phyloP scores from a whole-genome alignment of 1,140 invertebrate genomes.

The Zaprionus inermis region DNA sequence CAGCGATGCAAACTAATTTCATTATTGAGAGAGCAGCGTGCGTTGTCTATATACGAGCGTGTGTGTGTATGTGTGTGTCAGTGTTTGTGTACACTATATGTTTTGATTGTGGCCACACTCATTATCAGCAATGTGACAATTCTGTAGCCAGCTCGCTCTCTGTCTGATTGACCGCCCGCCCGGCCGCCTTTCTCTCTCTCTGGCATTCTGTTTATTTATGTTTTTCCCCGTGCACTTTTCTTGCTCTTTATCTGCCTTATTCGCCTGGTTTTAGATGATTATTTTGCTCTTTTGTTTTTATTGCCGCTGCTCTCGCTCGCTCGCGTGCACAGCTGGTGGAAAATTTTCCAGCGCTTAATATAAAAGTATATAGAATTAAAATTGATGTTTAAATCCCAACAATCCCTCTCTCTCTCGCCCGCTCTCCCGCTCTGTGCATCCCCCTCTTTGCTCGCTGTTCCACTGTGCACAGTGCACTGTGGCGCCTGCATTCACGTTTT shows the following conservation, averaged over 20 bases:
- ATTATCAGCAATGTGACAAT: slow-evolving; percentile 55
- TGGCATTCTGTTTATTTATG: slow-evolving; percentile 62
- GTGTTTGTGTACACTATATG: background rate
- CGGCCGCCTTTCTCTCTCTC: background rate
- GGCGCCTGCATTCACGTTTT: slow-evolving; percentile 63
- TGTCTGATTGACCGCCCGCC: too few species aligned
- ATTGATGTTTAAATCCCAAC: slow-evolving; percentile 62
- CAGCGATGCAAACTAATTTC: slow-evolving; percentile 43
- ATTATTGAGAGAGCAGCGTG: slow-evolving; percentile 14
- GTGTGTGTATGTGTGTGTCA: slow-evolving; percentile 3
- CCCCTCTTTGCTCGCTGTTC: background rate
- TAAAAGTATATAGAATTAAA: slow-evolving; percentile 72
- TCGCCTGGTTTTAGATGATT: slow-evolving; percentile 40
- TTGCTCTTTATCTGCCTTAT: slow-evolving; percentile 19
- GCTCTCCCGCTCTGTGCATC: background rate
- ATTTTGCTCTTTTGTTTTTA: slow-evolving; percentile 27
- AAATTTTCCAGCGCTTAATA: slow-evolving; percentile 75
- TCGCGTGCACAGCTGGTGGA: slow-evolving; percentile 69
- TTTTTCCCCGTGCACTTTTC: slow-evolving; percentile 52
- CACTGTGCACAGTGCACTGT: slow-evolving; percentile 49
- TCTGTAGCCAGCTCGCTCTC: background rate
- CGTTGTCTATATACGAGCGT: slow-evolving; percentile 1
- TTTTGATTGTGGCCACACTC: slow-evolving; percentile 18
- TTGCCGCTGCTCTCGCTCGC: slow-evolving; percentile 19
- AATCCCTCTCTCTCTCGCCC: background rate